Evolutionary conservation across 2,888 invertebrate species (phyloP).

Genomic region (Xylocampa areola): DNA sequence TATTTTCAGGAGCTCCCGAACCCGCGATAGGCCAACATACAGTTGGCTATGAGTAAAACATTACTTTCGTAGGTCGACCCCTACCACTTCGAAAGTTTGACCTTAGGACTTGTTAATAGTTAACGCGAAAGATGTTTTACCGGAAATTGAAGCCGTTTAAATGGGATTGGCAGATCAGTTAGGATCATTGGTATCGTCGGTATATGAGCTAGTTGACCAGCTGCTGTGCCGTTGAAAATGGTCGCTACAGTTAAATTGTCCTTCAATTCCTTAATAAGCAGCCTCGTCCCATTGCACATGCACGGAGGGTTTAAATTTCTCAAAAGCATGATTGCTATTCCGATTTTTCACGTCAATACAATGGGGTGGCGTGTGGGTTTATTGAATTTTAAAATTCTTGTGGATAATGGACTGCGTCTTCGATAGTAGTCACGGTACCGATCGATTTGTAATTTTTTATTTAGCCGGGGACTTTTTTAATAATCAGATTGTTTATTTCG

Average conservation of each 20-base stretch:
- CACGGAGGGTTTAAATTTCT: constrained; percentile 49
- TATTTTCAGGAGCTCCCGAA: too few relatives aligned
- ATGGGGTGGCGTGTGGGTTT: too few relatives aligned
- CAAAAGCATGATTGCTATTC: too few relatives aligned
- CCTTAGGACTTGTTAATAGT: constrained; percentile 55
- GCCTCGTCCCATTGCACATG: constrained; percentile 54
- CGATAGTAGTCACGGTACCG: neutral
- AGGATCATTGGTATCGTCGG: constrained; percentile 44
- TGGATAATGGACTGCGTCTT: constrained; percentile 1
- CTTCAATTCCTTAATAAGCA: constrained; percentile 52
- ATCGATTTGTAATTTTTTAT: constrained; percentile 2
- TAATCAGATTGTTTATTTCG: constrained; percentile 46
- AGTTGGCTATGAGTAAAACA: too few relatives aligned
- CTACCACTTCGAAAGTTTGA: constrained; percentile 53
- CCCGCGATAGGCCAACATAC: too few relatives aligned
- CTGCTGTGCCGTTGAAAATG: constrained; percentile 47
- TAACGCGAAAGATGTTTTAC: constrained; percentile 47
- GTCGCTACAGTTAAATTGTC: constrained; percentile 55
- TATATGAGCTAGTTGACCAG: constrained; percentile 48
- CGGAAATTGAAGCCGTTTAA: constrained; percentile 50
- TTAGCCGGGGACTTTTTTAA: neutral
- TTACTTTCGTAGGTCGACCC: constrained; percentile 47
- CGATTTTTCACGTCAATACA: too few relatives aligned
- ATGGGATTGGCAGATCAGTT: constrained; percentile 42
- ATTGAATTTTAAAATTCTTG: constrained; percentile 1